These are phyloP conservation scores for Sebastes dallii DNA, from an alignment of 2,797 vertebrate genomes.

Conservation along the genomic window DNA sequence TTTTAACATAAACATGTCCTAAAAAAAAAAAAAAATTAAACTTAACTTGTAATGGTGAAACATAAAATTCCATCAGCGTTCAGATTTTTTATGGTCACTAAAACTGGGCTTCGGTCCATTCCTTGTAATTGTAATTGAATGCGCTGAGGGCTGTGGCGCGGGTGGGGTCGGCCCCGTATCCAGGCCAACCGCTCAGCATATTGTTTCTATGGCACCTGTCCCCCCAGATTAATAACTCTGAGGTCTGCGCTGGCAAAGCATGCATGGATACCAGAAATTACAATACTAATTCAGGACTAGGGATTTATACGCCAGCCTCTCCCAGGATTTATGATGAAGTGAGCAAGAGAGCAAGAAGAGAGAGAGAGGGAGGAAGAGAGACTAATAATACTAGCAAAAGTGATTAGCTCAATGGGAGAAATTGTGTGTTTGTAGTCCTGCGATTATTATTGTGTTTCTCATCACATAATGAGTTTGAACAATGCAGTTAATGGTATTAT, in stretches of 20 bases:
- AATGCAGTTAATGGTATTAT: conserved; percentile 86
- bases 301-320: conserved; percentile 72
- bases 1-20: neutral
- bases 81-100: conserved; percentile 27
- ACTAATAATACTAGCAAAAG: conserved; percentile 78
- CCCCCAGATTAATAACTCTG: conserved; percentile 79
- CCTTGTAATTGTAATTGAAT: conserved; percentile 74
- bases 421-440: conserved; percentile 80
- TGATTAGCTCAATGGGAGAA: conserved; percentile 82
- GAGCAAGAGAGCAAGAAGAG: conserved; percentile 38
- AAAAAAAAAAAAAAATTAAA: neutral
- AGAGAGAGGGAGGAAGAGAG: conserved; percentile 42
- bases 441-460: conserved; percentile 84
- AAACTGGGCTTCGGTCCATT: conserved; percentile 61
- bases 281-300: conserved; percentile 79
- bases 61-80: conserved; percentile 25
- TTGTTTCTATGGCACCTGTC: conserved; percentile 79
- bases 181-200: conserved; percentile 73
- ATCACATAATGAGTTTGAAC: conserved; percentile 85
- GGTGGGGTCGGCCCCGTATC: conserved; percentile 64
- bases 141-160: conserved; percentile 60
- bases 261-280: conserved; percentile 76
- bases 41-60: conserved; percentile 18
- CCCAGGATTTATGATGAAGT: conserved; percentile 75
- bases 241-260: conserved; percentile 73